Evolutionary conservation across 2,113 vertebrate species (phyloP).

Genomic region (Aspidoscelis tigris): DNA sequence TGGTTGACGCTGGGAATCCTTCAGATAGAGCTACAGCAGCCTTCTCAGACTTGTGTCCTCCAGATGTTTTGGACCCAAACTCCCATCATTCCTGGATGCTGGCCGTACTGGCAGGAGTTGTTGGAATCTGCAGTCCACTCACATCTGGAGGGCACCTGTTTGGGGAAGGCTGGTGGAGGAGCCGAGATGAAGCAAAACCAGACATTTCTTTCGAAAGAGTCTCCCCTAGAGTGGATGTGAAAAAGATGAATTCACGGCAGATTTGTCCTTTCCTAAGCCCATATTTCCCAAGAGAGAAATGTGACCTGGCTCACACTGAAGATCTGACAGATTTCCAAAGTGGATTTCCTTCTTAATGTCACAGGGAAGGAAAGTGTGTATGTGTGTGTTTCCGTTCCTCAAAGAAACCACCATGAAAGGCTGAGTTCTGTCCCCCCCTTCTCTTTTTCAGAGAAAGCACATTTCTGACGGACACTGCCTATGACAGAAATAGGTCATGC

Average conservation of each 20-base stretch:
- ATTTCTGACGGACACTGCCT: conserved; percentile 55
- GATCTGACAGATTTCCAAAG: too few relatives aligned
- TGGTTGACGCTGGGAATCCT: too few relatives aligned
- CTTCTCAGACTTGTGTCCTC: background rate
- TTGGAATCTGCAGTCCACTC: background rate
- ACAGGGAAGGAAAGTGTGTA: too few relatives aligned
- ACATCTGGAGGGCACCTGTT: background rate
- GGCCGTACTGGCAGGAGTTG: background rate
- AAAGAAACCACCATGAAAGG: conserved; percentile 12
- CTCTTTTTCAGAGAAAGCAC: conserved; percentile 33
- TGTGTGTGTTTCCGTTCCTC: background rate
- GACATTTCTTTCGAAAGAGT: background rate
- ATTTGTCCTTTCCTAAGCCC: too few relatives aligned
- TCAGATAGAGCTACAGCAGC: too few relatives aligned
- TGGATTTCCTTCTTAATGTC: too few relatives aligned
- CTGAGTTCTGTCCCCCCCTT: background rate
- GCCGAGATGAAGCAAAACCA: background rate
- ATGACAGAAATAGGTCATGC: conserved; percentile 62
- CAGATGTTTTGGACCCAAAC: too few relatives aligned
- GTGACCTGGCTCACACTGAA: too few relatives aligned
- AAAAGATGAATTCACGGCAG: too few relatives aligned
- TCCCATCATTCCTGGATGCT: background rate
- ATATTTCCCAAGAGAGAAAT: too few relatives aligned
- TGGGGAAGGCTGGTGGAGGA: background rate
- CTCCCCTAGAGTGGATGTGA: too few relatives aligned